Evolutionary conservation across 2,797 vertebrate genomes (phyloP).

Genomic region (Melanogrammus aeglefinus): DNA sequence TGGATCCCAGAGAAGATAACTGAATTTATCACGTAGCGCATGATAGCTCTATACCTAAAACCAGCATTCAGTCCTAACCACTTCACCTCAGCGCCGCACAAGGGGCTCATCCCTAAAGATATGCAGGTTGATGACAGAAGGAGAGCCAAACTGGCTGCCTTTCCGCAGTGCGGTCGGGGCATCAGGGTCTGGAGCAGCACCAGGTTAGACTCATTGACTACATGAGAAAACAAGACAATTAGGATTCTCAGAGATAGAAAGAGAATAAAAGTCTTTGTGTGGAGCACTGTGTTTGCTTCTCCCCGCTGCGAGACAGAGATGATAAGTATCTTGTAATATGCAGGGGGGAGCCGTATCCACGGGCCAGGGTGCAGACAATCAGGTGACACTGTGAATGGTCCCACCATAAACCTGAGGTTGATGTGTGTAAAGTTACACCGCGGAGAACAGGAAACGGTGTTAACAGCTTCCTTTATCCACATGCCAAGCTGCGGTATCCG

Average conservation of each 20-base stretch:
- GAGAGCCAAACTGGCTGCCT: conserved; percentile 37
- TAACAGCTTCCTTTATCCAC: conserved; percentile 82
- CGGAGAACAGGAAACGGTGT: conserved; percentile 64
- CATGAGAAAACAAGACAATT: conserved; percentile 69
- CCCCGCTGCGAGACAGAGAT: conserved; percentile 45
- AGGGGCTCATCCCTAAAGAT: conserved; percentile 27
- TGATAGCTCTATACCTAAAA: background rate
- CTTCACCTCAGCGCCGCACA: background rate
- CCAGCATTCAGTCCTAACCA: background rate
- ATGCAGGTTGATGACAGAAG: conserved; percentile 33
- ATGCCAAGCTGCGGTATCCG: conserved; percentile 75
- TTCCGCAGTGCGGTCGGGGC: conserved; percentile 28
- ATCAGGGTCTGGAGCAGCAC: conserved; percentile 43
- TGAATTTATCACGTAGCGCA: background rate
- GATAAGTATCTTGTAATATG: conserved; percentile 78
- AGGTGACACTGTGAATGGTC: conserved; percentile 69
- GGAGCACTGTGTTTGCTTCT: conserved; percentile 49
- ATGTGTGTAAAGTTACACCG: conserved; percentile 71
- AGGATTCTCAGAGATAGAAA: conserved; percentile 69
- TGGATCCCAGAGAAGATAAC: background rate
- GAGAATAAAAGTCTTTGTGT: conserved; percentile 65
- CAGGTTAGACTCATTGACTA: conserved; percentile 43
- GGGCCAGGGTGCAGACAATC: conserved; percentile 66
- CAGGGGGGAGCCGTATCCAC: conserved; percentile 69
- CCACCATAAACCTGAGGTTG: conserved; percentile 67